Conservation (phyloP, 2,797 vertebrate genomes). For the Psittacula echo region DNA sequence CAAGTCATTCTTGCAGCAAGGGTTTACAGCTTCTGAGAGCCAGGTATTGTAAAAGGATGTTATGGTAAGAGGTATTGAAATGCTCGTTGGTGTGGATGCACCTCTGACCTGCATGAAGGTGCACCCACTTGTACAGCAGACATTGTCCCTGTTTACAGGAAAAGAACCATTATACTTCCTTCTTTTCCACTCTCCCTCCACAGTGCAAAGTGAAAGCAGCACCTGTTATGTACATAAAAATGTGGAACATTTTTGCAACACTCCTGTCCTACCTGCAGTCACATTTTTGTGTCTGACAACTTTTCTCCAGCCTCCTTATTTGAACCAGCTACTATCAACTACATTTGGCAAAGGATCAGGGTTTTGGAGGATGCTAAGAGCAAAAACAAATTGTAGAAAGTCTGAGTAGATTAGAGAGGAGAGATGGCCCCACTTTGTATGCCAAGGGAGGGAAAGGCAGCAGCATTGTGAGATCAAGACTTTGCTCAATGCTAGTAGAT, state of each 20-base stretch:
- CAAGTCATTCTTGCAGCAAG: neutral
- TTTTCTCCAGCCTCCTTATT: neutral
- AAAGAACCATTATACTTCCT: neutral
- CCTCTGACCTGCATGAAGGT: accelerated
- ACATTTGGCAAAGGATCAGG: neutral
- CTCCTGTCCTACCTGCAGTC: neutral
- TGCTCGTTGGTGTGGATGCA: neutral
- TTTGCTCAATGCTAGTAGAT: neutral
- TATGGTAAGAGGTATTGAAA: neutral
- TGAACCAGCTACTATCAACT: neutral
- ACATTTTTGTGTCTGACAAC: neutral
- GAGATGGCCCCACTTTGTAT: neutral
- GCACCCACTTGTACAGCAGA: neutral
- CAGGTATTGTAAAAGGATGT: neutral
- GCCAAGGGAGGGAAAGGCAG: neutral
- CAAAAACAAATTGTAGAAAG: neutral
- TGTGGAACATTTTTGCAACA: neutral
- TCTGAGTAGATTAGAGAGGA: accelerated
- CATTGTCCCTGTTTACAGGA: neutral
- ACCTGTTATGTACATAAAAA: neutral
- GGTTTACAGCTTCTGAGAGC: neutral
- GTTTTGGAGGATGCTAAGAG: neutral
- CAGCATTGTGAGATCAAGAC: accelerated
- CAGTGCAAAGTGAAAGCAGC: neutral
- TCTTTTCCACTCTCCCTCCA: neutral